Evolutionary conservation across 1,140 invertebrate species (phyloP).

Genomic region (Meloidogyne hapla): DNA sequence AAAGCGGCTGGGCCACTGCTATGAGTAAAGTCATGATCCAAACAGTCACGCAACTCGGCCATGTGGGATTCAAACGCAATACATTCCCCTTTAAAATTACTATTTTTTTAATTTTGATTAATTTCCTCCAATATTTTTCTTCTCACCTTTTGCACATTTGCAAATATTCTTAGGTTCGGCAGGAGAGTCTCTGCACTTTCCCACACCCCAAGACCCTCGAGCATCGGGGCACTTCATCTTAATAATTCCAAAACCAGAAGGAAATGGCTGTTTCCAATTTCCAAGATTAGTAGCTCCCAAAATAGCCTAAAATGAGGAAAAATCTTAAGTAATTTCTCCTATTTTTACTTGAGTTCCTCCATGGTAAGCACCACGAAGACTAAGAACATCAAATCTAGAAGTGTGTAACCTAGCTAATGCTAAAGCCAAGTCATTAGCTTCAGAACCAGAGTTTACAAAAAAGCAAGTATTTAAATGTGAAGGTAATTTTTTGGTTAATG

Average conservation of each 20-base stretch:
- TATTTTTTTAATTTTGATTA: slow-evolving; percentile 2
- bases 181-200: slow-evolving; percentile 80
- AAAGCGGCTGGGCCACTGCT: slow-evolving; percentile 77
- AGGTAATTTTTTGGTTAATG: slow-evolving; percentile 78
- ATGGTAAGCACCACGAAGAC: slow-evolving; percentile 82
- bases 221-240: slow-evolving; percentile 86
- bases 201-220: slow-evolving; percentile 82
- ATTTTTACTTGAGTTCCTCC: slow-evolving; percentile 81
- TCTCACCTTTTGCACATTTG: slow-evolving; percentile 33
- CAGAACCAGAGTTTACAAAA: slow-evolving; percentile 91
- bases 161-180: slow-evolving; percentile 70
- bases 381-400: slow-evolving; percentile 79
- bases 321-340: slow-evolving; percentile 73
- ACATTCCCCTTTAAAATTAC: slow-evolving; percentile 71
- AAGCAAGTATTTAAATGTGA: slow-evolving; percentile 77
- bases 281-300: slow-evolving; percentile 80
- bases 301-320: slow-evolving; percentile 63
- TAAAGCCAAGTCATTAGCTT: slow-evolving; percentile 91
- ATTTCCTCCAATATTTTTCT: slow-evolving; percentile 70
- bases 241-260: slow-evolving; percentile 74
- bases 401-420: slow-evolving; percentile 82
- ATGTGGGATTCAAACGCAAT: slow-evolving; percentile 77
- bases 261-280: slow-evolving; percentile 76
- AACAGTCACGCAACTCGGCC: slow-evolving; percentile 76
- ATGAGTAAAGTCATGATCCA: slow-evolving; percentile 76